Evolutionary conservation across 2,888 invertebrate species (phyloP), one percentile per base, ranked within the genome.

Genomic region (Lepetodrilus schrolli): DNA sequence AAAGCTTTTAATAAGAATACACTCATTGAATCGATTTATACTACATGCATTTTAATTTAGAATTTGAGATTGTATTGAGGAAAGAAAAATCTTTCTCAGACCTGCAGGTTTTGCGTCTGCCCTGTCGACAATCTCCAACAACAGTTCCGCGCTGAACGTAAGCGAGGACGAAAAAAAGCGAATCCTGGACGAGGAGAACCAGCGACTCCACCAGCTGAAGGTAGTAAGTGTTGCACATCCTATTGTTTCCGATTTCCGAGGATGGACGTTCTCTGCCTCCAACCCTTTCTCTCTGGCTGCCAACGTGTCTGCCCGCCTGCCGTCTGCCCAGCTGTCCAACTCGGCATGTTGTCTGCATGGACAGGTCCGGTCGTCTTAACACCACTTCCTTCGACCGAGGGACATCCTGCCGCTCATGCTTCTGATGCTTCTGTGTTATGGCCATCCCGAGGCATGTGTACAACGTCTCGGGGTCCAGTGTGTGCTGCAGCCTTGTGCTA

Each of bases 131-230:
- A 83, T 87, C 77, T 82, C 85, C 68, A 78, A 84, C 80, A 85
- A 85, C 82, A 83, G 83, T 80, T 94, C 94, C 87, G 95, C 95
- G 48, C 82, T 88, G 73, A 94, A 94, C 87, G 84, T 96, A 76
- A 96, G 96, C 88, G 97, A 97, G 88, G 94, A 94, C 73, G 92
- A 97, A 75, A 94, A 94, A 88, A 94, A 95, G 86, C 95, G 96
- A 90, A 96, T 95, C 47, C 92, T 99, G 76, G 98, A 98, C 34
- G 98, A 99, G 89, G 99, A 99, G 90, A 97, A 98, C 90, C 96
- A 96, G 30, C 96, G 96, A 73, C 95, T 99, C 93, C 97, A 96
- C 91, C 96, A 96, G 91, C 96, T 97, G 91, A 98, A 97, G 94
- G 98, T 68, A 47, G 68, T 89, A 78, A 72, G 79, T 68, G 30